phyloP scores from a whole-genome alignment of 2,888 invertebrate species.

The Pammene fasciana region DNA sequence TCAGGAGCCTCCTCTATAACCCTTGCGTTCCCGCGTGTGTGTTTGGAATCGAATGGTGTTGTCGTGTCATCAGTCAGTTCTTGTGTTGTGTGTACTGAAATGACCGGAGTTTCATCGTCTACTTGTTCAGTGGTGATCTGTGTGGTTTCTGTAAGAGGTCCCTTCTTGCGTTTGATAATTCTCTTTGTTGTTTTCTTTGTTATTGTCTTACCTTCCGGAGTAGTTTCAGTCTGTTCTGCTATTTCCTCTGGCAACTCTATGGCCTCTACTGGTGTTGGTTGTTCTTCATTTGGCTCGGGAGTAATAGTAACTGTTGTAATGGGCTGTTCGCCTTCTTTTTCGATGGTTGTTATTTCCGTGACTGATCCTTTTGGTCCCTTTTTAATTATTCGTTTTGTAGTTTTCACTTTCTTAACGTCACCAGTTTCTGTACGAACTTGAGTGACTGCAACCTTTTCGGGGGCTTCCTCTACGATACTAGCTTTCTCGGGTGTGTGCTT shows the following conservation, averaged over 20 bases:
- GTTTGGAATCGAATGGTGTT: slow-evolving; percentile 43
- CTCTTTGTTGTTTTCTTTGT: slow-evolving; percentile 4
- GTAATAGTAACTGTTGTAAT: no score
- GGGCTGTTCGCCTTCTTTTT: no score
- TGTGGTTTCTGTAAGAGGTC: slow-evolving; percentile 55
- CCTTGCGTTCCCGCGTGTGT: slow-evolving; percentile 9
- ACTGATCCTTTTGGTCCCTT: background rate
- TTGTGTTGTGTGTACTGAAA: background rate
- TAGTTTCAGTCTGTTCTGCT: background rate
- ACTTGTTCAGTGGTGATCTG: slow-evolving; percentile 45
- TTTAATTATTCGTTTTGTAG: background rate
- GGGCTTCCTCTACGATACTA: slow-evolving; percentile 48
- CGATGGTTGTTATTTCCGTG: slow-evolving; percentile 1
- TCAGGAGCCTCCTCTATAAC: slow-evolving; percentile 21
- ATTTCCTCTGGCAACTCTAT: slow-evolving; percentile 46
- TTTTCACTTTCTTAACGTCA: slow-evolving; percentile 1
- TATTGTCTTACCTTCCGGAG: slow-evolving; percentile 14
- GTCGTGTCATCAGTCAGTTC: background rate
- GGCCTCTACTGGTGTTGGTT: background rate
- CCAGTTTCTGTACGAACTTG: slow-evolving; percentile 20
- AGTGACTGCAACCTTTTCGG: slow-evolving; percentile 27
- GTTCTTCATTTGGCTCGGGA: no score
- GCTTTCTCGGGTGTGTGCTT: slow-evolving; percentile 47
- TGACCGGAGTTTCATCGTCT: background rate
- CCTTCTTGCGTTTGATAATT: slow-evolving; percentile 63